Percentiles rank a stretch among this genome's conserved stretches.
These are phyloP conservation scores for Xerus inauris DNA, from an alignment of 2,113 vertebrate species.

Conservation along the genomic window DNA sequence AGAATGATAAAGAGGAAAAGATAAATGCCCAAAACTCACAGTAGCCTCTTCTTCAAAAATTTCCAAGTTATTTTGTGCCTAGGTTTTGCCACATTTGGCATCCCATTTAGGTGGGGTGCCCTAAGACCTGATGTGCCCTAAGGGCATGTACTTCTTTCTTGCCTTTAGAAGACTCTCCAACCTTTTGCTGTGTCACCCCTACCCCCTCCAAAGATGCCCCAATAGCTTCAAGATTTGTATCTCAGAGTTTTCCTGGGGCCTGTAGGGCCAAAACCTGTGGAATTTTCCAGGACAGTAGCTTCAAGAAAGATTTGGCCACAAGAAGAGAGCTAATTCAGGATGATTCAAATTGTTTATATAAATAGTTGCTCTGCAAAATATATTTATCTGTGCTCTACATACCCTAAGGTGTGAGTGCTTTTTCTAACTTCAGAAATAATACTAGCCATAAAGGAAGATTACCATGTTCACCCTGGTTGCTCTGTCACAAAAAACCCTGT, in stretches of 20 bases:
- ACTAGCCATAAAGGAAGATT: not conserved
- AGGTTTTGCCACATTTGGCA: not conserved
- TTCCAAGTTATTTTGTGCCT: not conserved
- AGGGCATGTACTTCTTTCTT: not conserved
- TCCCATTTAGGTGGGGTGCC: not conserved
- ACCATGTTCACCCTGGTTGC: not conserved
- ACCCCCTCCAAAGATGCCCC: not conserved
- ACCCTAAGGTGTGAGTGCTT: not conserved
- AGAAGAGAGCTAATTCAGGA: not conserved
- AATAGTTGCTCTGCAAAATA: not conserved
- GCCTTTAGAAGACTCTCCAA: not conserved
- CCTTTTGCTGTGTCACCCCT: not conserved
- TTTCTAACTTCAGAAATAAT: not conserved
- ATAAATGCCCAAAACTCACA: not conserved
- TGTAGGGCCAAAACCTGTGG: not conserved
- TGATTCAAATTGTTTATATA: not conserved
- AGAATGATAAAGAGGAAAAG: not conserved
- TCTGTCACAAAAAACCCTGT: not conserved
- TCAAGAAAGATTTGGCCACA: not conserved
- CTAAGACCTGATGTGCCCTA: not conserved
- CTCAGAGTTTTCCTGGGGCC: not conserved
- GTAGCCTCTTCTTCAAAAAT: not conserved
- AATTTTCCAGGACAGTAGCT: not conserved
- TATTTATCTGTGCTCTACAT: not conserved
- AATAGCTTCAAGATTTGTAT: not conserved